phyloP scores from a whole-genome alignment of 2,113 vertebrate genomes.

The Eleginops maclovinus region DNA sequence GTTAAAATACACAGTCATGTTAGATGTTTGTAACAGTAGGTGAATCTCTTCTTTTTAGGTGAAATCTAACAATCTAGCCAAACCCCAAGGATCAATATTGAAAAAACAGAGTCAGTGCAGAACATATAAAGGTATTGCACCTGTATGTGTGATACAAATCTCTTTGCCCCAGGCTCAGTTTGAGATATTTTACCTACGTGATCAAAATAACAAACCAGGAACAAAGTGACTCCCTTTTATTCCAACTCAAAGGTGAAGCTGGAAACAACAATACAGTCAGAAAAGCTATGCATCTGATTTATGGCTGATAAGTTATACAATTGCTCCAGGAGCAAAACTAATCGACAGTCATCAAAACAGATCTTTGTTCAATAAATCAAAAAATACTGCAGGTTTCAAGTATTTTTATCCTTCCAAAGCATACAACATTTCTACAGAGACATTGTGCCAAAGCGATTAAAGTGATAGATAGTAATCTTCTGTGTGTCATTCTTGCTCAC shows the following conservation, averaged over 20 bases:
- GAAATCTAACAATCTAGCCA: constrained; percentile 4
- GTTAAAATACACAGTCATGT: background rate
- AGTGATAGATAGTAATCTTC: background rate
- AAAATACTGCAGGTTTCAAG: background rate
- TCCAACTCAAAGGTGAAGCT: background rate
- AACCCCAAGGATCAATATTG: constrained; percentile 8
- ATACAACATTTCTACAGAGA: background rate
- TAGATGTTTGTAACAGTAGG: background rate
- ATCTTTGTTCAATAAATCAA: background rate
- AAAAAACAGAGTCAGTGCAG: background rate
- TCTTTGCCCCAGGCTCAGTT: constrained; percentile 5
- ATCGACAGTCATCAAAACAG: constrained; percentile 10
- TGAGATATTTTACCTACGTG: constrained; percentile 16
- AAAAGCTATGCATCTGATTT: constrained; percentile 14
- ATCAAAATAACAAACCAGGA: constrained; percentile 7
- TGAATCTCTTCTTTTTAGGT: background rate
- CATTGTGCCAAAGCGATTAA: background rate
- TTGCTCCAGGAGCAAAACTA: constrained; percentile 4
- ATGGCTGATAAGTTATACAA: constrained; percentile 13
- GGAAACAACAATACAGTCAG: constrained; percentile 21
- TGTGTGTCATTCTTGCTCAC: background rate
- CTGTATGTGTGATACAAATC: constrained; percentile 26
- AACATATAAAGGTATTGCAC: background rate
- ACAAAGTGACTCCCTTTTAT: constrained; percentile 13
- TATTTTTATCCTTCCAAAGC: background rate